These are phyloP conservation scores for Callionymus lyra DNA, from an alignment of 2,113 vertebrate species.

Conservation along the genomic window DNA sequence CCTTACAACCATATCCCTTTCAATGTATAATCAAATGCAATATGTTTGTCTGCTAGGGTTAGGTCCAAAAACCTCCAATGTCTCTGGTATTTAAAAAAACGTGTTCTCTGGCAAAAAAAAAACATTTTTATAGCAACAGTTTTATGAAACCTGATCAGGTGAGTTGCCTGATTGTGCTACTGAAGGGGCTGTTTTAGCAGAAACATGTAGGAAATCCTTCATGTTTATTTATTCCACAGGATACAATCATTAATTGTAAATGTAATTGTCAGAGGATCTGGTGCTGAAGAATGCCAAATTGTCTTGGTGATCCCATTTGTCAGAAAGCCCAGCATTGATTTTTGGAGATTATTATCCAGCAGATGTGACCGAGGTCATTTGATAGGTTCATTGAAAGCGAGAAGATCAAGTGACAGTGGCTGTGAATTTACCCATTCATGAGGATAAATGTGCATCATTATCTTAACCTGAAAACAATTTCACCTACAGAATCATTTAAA, in stretches of 20 bases:
- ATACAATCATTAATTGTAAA: neutral
- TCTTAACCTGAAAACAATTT: conserved; percentile 26
- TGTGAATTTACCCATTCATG: conserved; percentile 52
- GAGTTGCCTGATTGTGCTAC: neutral
- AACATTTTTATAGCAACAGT: no score
- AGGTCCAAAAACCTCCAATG: no score
- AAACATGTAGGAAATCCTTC: no score
- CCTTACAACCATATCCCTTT: no score
- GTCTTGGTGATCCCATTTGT: conserved; percentile 45
- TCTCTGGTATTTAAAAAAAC: no score
- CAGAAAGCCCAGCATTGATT: conserved; percentile 48
- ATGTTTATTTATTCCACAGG: no score
- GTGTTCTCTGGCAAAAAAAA: no score
- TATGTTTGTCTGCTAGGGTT: no score
- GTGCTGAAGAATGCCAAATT: conserved; percentile 15
- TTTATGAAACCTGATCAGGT: no score
- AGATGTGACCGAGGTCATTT: conserved; percentile 50
- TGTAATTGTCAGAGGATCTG: conserved; percentile 30
- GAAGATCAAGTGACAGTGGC: conserved; percentile 32
- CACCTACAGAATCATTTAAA: conserved; percentile 13
- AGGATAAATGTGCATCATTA: conserved; percentile 51
- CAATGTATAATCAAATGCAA: no score
- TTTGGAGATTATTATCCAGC: conserved; percentile 46
- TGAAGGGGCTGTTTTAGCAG: no score
- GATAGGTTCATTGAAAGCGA: conserved; percentile 43